phyloP scores from a whole-genome alignment of 2,888 invertebrate genomes.

The Tuberolachnus salignus region DNA sequence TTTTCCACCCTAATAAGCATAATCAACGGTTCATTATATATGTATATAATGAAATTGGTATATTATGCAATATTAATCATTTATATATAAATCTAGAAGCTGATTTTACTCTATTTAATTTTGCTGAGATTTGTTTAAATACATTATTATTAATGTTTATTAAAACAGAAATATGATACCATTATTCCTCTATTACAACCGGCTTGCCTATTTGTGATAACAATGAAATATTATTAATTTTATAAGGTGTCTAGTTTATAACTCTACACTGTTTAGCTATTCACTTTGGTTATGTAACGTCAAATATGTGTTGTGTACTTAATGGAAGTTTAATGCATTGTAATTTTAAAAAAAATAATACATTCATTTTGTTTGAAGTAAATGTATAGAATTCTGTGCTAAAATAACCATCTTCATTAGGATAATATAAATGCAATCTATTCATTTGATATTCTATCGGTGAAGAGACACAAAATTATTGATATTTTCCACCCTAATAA shows the following conservation, averaged over 20 bases:
- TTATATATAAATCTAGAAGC: neutral
- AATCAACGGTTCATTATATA: conserved; percentile 45
- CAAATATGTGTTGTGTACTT: neutral
- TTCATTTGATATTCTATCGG: conserved; percentile 51
- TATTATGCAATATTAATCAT: conserved; percentile 49
- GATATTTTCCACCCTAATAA: neutral
- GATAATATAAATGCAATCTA: conserved; percentile 40
- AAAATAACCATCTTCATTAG: conserved; percentile 33
- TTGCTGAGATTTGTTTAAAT: conserved; percentile 22
- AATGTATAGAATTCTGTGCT: conserved; percentile 13
- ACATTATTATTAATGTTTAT: neutral
- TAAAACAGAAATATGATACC: no score
- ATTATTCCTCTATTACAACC: no score
- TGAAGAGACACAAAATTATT: conserved; percentile 15
- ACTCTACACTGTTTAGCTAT: neutral
- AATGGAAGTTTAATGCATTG: neutral
- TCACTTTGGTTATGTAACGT: neutral
- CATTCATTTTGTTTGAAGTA: neutral
- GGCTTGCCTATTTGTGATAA: neutral
- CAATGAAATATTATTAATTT: neutral
- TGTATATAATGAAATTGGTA: conserved; percentile 56
- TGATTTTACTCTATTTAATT: neutral
- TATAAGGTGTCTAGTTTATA: neutral
- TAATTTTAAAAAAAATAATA: neutral
- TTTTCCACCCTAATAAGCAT: neutral